Base-by-base conservation (phyloP, 2,113 vertebrate species). In the Percina caprodes region DNA sequence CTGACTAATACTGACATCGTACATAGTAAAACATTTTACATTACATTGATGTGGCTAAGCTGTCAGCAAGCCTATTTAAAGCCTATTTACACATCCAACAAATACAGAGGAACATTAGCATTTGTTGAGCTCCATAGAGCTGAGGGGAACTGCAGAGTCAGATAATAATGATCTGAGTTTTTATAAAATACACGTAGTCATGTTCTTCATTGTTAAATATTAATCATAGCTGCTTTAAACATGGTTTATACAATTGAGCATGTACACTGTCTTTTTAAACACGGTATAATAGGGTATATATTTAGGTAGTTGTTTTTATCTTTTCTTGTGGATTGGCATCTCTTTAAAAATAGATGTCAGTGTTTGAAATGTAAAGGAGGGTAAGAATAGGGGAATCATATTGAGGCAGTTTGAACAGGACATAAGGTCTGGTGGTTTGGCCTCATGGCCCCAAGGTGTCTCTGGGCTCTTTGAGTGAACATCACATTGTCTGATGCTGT, bases 401-500 rank as follows among this genome's bases (percentile, higher is more conserved):
- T 46, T 0, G 35, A 79, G 45, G 63, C 30, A 68, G 77, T 74
- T 69, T 65, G 55, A 88, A 63, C 14, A 48, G 74, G 72, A 84
- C 82, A 72, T 69, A 59, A 81, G 60, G 73, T 74, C 71, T 77
- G 56, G 80, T 74, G 84, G 77, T 85, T 86, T 89, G 85, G 84
- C 80, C 87, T 74, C 49, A 26, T 79, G 74, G 89, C 89, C 84
- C 79, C 12, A 49, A 90, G 90, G 91, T 83, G 79, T 85, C 84
- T 89, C 74, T 77, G 85, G 88, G 85, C 87, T 88, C 80, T 87
- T 77, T 79, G 83, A 89, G 79, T 88, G 91, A 92, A 87, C 91
- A 92, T 93, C 88, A 91, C 93, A 91, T 92, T 89, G 88, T 89
- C 74, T 93, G 91, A 92, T 91, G 88, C 92, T 91, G 93, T 94